Evolutionary conservation across 2,888 invertebrate species (phyloP), one percentile per base, ranked within the genome.

Genomic region (Parasteatoda lunata): DNA sequence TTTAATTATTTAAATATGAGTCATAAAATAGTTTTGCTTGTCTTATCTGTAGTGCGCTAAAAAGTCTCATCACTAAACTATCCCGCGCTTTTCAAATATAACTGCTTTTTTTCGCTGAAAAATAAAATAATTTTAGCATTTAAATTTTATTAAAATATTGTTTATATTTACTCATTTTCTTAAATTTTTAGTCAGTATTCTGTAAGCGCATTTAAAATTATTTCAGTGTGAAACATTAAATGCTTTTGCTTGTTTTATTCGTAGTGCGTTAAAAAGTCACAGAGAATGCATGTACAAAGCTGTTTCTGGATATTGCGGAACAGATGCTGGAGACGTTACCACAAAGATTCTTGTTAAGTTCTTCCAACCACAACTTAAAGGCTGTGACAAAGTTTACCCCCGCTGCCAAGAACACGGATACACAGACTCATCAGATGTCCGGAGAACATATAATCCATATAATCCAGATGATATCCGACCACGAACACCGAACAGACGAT

Each of bases 211-310:
- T 30, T 30, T 30, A 2, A 1, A 30, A 30, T 30, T 30, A 30
- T 30, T 30, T 30, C 0, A 30, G 2, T 30, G 30, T 30, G 30
- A 30, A 30, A 30, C 30, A 30, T 30, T 30, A 30, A 30, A 30
- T 30, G 30, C 30, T 30, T 30, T 59, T 59, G 4, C 8, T 59
- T 70, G 51, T 54, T 45, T 5, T 0, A 51, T 47, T 77, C 80
- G 8, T 48, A 86, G 85, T 65, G 76, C 80, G 11, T 45, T 86
- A 5, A 15, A 65, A 52, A 15, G 8, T 0, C 77, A 86, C 72
- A 48, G 64, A n/a, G 68, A 71, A 5, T 86, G 85, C 66, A 11
- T 77, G 45, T 9, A 52, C 3, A 47, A 48, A n/a, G 85, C 77
- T 49, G 59, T 71, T 5, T 7, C 1, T 3, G 49, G 52, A 5